A percentile compares a stretch with the other conserved stretches of the same genome.
phyloP scores from a whole-genome alignment of 2,797 vertebrate genomes.

The Paramormyrops hopkinsi region DNA sequence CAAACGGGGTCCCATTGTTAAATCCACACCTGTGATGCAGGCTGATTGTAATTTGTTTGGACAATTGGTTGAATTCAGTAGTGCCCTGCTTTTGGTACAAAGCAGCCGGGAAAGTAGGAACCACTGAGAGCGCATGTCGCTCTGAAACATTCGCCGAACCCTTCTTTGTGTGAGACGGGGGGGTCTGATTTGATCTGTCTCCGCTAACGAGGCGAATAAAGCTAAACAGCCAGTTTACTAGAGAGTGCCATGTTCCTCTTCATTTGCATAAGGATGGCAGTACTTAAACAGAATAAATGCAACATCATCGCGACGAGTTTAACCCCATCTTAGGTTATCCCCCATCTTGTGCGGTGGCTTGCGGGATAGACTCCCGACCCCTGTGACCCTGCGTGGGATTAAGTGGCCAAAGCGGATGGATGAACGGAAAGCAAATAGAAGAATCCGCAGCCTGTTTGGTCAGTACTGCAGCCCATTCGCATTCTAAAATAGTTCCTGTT shows the following conservation, averaged over 20 bases:
- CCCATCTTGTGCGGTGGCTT: not conserved
- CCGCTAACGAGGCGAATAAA: not conserved
- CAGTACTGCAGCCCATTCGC: not conserved
- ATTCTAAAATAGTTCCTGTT: not conserved
- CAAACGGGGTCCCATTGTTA: not conserved
- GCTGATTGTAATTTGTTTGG: conserved; percentile 15
- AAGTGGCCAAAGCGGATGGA: not conserved
- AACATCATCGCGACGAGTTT: not conserved
- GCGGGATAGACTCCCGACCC: not conserved
- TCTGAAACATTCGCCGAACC: conserved; percentile 27
- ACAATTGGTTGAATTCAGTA: conserved; percentile 5
- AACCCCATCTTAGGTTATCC: not conserved
- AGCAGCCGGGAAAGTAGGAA: conserved; percentile 15
- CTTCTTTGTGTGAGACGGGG: not conserved
- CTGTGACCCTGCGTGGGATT: not conserved
- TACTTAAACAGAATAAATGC: not conserved
- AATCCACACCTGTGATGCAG: not conserved
- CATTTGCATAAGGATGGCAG: not conserved
- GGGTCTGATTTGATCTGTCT: not conserved
- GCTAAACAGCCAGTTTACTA: not conserved
- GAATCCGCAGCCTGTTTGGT: not conserved
- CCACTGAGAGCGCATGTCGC: conserved; percentile 16
- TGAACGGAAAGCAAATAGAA: not conserved
- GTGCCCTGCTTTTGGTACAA: conserved; percentile 13
- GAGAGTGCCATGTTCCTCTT: not conserved